Percentiles rank a stretch among this genome's conserved stretches.
phyloP scores from a whole-genome alignment of 2,888 invertebrate species.

The Ryuthela nishihirai region DNA sequence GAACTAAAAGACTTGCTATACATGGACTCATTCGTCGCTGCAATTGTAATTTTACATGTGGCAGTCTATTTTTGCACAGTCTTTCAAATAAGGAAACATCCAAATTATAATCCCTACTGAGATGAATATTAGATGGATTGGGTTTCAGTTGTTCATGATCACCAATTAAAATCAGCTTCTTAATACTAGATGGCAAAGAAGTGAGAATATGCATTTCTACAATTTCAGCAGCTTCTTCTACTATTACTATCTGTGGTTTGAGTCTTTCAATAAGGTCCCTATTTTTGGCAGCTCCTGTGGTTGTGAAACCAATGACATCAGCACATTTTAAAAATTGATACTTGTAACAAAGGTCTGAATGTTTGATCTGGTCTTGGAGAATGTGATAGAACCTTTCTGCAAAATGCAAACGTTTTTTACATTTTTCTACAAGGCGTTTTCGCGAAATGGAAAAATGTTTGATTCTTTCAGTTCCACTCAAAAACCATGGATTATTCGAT shows the following conservation, averaged over 20 bases:
- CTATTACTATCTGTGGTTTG: constrained; percentile 50
- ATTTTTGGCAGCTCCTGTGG: constrained; percentile 46
- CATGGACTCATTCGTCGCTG: constrained; percentile 75
- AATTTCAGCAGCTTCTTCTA: constrained; percentile 56
- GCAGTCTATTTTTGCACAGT: constrained; percentile 64
- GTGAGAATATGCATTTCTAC: constrained; percentile 54
- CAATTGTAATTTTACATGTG: constrained; percentile 58
- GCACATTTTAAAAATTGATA: too few relatives aligned
- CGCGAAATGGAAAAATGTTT: too few relatives aligned
- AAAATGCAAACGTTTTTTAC: too few relatives aligned
- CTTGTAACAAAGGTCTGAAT: too few relatives aligned
- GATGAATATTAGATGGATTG: constrained; percentile 63
- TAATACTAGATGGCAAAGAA: constrained; percentile 45
- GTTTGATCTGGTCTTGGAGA: too few relatives aligned
- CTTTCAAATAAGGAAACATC: constrained; percentile 79
- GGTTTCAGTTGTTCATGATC: constrained; percentile 80
- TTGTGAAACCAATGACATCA: constrained; percentile 43
- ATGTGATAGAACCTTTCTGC: too few relatives aligned
- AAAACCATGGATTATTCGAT: too few relatives aligned
- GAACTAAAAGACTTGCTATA: constrained; percentile 59
- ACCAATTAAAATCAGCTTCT: constrained; percentile 55
- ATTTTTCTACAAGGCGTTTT: too few relatives aligned
- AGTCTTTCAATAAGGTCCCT: constrained; percentile 44
- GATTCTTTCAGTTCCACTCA: too few relatives aligned
- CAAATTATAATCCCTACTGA: constrained; percentile 64